Evolutionary conservation across 2,113 vertebrate species (phyloP), one percentile per base, ranked within the genome.

Genomic region (Cinclus mexicanus): DNA sequence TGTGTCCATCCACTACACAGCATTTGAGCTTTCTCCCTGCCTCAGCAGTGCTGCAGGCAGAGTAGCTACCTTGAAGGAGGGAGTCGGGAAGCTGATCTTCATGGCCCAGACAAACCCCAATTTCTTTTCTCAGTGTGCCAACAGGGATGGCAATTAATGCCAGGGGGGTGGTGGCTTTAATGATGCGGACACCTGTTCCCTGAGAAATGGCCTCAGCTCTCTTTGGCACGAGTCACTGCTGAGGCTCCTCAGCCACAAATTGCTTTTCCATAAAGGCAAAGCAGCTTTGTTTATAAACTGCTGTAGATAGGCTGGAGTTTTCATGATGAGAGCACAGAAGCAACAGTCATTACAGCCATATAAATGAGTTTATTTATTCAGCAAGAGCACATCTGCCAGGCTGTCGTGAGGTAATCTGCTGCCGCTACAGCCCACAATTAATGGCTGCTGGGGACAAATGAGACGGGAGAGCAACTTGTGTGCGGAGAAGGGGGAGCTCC

Each of bases 331-430:
- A 96, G 89, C 90, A 97, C 95, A 96, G 94, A 97, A 97, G 95
- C 85, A 95, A 96, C 96, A 97, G 93, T 94, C 94, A 96, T 96
- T 97, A 96, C 88, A 87, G 87, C 92, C 90, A 0, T 87, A 97
- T 97, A 97, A 97, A 97, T 95, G 94, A 96, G 95, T 95, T 97
- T 97, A 97, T 97, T 97, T 97, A 95, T 96, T 97, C 94, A 95
- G 94, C 18, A 39, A 94, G 84, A 91, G 83, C 83, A 94, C 93
- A 97, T 96, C 96, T 97, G 95, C 95, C 92, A 94, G 91, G 75
- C 93, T 93, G 89, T 95, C n/a, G 78, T 95, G 93, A 97, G 96
- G 94, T 96, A 96, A 96, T 97, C 95, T 95, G 94, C 92, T 94
- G 93, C 91, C 0, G 57, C 95, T 91, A 78, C 26, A 91, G 94